Conservation (phyloP, 2,888 invertebrate genomes). For the Hylaea fasciaria region DNA sequence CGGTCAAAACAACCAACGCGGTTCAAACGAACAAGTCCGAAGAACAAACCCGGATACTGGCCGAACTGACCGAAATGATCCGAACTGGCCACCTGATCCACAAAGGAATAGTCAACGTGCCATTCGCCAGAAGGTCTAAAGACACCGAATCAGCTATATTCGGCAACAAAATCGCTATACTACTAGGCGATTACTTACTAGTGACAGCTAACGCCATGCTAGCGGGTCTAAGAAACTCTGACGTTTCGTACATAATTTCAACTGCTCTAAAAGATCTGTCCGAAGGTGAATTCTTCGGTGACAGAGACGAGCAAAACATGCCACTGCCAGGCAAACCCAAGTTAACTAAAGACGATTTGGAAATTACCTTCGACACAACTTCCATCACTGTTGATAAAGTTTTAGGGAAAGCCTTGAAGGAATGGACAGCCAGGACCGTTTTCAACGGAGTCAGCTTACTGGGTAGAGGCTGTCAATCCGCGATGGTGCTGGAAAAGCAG, state of each 20-base stretch:
- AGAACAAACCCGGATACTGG: conserved; percentile 74
- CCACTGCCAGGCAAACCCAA: conserved; percentile 88
- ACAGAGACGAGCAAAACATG: conserved; percentile 90
- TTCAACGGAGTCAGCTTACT: conserved; percentile 87
- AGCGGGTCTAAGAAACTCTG: conserved; percentile 89
- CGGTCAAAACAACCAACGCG: conserved; percentile 85
- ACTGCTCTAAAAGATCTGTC: conserved; percentile 91
- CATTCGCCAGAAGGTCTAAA: conserved; percentile 82
- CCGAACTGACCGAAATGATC: conserved; percentile 94
- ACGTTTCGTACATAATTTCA: conserved; percentile 92
- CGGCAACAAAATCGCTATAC: conserved; percentile 94
- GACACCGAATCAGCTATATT: conserved; percentile 90
- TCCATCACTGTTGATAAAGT: conserved; percentile 71
- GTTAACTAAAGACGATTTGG: conserved; percentile 59
- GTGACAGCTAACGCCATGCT: conserved; percentile 92
- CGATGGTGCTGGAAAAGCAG: conserved; percentile 90
- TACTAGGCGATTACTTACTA: conserved; percentile 93
- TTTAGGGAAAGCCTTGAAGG: conserved; percentile 86
- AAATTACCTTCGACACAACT: conserved; percentile 71
- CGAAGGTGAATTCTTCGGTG: conserved; percentile 92
- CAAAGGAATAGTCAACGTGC: conserved; percentile 83
- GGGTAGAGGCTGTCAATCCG: conserved; percentile 92
- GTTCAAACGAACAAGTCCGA: conserved; percentile 86
- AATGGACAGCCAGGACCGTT: conserved; percentile 90
- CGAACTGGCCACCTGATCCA: conserved; percentile 94